Evolutionary conservation across 2,113 vertebrate species (phyloP).

Genomic region (Notechis scutatus): DNA sequence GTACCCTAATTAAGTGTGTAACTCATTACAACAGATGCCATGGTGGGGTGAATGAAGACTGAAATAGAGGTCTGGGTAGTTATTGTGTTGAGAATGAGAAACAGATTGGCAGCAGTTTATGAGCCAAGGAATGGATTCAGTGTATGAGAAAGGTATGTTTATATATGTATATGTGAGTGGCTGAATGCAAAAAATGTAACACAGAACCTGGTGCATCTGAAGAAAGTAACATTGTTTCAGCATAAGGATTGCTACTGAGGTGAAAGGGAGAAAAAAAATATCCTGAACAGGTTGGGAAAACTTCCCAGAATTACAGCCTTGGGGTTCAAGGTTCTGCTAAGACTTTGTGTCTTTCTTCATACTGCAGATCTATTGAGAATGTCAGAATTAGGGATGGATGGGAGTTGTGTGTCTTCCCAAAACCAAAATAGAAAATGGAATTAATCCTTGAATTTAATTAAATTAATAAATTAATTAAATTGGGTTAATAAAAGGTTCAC

Average conservation of each 20-base stretch:
- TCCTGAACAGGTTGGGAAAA: neutral
- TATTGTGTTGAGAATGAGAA: neutral
- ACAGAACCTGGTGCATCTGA: neutral
- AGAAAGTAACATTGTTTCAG: neutral
- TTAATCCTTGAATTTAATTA: neutral
- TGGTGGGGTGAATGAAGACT: neutral
- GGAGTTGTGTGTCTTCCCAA: neutral
- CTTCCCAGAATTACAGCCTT: neutral
- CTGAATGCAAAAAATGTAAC: neutral
- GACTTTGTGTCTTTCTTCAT: neutral
- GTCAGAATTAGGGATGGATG: neutral
- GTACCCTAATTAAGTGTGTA: conserved; percentile 1
- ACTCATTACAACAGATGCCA: neutral
- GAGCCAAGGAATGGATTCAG: neutral
- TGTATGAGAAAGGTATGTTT: neutral
- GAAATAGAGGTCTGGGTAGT: neutral
- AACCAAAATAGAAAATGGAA: neutral
- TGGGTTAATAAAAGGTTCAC: neutral
- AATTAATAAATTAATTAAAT: neutral
- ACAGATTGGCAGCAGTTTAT: neutral
- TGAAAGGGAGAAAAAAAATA: neutral
- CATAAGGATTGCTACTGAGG: neutral
- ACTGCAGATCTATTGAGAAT: neutral
- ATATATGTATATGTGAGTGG: neutral
- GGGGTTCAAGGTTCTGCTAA: neutral